Percentiles rank a stretch among this genome's conserved stretches.
Conservation (phyloP, 2,797 vertebrate genomes). For the Coreius guichenoti region DNA sequence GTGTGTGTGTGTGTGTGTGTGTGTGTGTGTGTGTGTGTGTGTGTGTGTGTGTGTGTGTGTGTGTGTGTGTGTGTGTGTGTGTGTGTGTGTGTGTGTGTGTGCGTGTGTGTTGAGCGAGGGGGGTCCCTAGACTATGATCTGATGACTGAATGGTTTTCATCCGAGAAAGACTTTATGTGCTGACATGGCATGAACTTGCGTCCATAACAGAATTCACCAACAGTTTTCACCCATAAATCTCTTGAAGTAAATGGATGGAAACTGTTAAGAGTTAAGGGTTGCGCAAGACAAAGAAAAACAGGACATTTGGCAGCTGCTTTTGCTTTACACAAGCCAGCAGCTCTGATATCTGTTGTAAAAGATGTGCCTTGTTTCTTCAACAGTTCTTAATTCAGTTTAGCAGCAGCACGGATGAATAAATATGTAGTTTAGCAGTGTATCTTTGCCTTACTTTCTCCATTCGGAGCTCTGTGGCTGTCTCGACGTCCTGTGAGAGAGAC, state of each 20-base stretch:
- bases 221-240: slow-evolving; percentile 36
- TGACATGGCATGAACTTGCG: slow-evolving; percentile 38
- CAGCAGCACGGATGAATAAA: not conserved
- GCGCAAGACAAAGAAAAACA: slow-evolving; percentile 38
- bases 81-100: not conserved
- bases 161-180: slow-evolving; percentile 36
- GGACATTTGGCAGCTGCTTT: slow-evolving; percentile 33
- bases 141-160: slow-evolving; percentile 37
- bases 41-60: not conserved
- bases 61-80: too few relatives aligned
- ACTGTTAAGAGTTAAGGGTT: slow-evolving; percentile 26
- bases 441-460: slow-evolving; percentile 88
- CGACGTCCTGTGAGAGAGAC: slow-evolving; percentile 92
- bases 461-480: slow-evolving; percentile 91
- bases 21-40: not conserved
- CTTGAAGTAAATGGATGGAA: slow-evolving; percentile 19
- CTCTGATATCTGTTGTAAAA: slow-evolving; percentile 38
- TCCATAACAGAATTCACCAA: not conserved
- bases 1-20: slow-evolving; percentile 28
- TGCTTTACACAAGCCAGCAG: slow-evolving; percentile 8
- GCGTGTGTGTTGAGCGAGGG: slow-evolving; percentile 2
- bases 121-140: slow-evolving; percentile 26
- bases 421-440: slow-evolving; percentile 12
- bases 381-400: slow-evolving; percentile 4
- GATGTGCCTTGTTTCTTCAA: slow-evolving; percentile 30